phyloP scores from a whole-genome alignment of 2,113 vertebrate genomes.

The Dascyllus trimaculatus region DNA sequence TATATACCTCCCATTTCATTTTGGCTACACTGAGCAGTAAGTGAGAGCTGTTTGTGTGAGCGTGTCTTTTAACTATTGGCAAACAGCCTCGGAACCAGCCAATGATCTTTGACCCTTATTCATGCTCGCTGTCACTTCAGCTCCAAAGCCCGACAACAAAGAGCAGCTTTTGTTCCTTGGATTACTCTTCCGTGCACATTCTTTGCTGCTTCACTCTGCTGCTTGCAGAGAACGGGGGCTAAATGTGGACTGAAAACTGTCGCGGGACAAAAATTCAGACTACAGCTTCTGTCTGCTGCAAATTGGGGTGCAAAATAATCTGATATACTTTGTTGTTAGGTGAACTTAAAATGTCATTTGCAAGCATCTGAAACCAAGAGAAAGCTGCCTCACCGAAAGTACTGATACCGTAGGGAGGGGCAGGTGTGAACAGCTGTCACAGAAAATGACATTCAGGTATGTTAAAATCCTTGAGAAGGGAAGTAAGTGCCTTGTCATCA shows the following conservation, averaged over 20 bases:
- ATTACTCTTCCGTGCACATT: conserved; percentile 62
- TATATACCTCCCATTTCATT: not conserved
- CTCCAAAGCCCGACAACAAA: conserved; percentile 73
- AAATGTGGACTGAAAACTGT: conserved; percentile 13
- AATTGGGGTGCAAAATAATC: not conserved
- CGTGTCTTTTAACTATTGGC: conserved; percentile 23
- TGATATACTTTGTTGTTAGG: not conserved
- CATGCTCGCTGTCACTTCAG: conserved; percentile 70
- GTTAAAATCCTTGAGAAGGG: not conserved
- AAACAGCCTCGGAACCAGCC: conserved; percentile 61
- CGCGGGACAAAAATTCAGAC: not conserved
- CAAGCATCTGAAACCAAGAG: not conserved
- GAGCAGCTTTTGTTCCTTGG: conserved; percentile 70
- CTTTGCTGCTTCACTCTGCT: conserved; percentile 39
- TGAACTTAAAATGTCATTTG: not conserved
- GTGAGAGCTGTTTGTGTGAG: not conserved
- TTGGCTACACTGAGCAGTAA: not conserved
- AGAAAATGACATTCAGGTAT: not conserved
- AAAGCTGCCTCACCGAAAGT: too few relatives aligned
- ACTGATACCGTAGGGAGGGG: not conserved
- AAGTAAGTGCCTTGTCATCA: conserved; percentile 20
- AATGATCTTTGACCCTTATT: conserved; percentile 75
- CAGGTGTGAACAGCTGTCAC: not conserved
- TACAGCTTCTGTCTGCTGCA: not conserved
- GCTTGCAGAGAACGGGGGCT: not conserved